A percentile compares a stretch with the other conserved stretches of the same genome.
These are phyloP conservation scores for Tubulanus polymorphus DNA, from an alignment of 2,888 invertebrate genomes.

Conservation along the genomic window DNA sequence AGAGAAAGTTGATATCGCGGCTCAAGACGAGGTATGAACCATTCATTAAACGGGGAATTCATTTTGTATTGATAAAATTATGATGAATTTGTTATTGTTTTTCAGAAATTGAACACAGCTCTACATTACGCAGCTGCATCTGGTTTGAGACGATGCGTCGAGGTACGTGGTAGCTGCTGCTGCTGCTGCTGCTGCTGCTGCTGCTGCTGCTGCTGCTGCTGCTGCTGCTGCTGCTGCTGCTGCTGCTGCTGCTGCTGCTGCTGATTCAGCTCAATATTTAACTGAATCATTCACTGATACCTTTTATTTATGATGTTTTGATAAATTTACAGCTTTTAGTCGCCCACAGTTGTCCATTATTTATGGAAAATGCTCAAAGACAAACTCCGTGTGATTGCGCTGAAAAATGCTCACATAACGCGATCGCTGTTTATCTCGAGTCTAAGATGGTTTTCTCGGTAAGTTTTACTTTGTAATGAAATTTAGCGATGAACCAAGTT, in stretches of 20 bases:
- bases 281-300: background rate
- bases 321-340: conserved; percentile 56
- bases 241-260: too few species aligned
- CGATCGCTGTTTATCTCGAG: conserved; percentile 64
- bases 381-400: conserved; percentile 66
- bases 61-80: background rate
- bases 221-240: too few species aligned
- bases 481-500: conserved; percentile 17
- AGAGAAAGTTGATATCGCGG: conserved; percentile 61
- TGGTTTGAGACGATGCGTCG: conserved; percentile 63
- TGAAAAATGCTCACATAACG: conserved; percentile 60
- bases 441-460: conserved; percentile 65
- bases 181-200: too few species aligned
- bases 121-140: conserved; percentile 65
- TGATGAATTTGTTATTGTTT: conserved; percentile 7
- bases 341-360: conserved; percentile 61
- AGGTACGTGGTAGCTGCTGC: conserved; percentile 52
- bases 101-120: conserved; percentile 64
- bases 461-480: conserved; percentile 22
- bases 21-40: conserved; percentile 60
- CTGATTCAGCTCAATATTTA: background rate
- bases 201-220: too few species aligned
- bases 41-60: background rate
- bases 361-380: conserved; percentile 63
- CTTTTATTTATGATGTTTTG: background rate